Evolutionary conservation across 2,888 invertebrate species (phyloP), one percentile per base, ranked within the genome.

Genomic region (Onchidella celtica): DNA sequence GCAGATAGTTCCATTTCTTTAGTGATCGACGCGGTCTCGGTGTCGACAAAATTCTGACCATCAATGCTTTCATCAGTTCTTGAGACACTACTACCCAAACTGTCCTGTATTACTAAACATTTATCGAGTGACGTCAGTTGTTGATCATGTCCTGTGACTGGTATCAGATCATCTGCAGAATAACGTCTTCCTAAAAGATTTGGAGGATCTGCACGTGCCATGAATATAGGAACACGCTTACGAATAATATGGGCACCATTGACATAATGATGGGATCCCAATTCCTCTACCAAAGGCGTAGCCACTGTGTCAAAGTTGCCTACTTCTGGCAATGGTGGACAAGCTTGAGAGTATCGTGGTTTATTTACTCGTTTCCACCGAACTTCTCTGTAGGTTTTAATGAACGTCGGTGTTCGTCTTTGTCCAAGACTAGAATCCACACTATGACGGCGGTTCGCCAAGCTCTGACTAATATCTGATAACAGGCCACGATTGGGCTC

Each of bases 331-430:
- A 11, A n/a, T 9, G 24, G 4, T 0, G 77, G n/a, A 6, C 14
- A 6, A 6, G 14, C 21, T 1, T 27, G 29, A 21, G 29, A n/a
- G 17, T 57, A 34, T 3, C 27, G 11, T 14, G 74, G 27, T 6
- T 40, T 65, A 32, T 38, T 73, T 4, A 79, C 73, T 1, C 79
- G 34, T 57, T 65, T 73, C 79, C 79, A 79, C 34, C 65, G 34
- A 2, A 66, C 79, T 29, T 79, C 79, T 14, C 73, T 70, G 79
- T 73, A 79, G 4, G 79, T 79, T 29, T 73, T 63, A 9, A 73
- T 40, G 57, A 79, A 79, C 0, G 79, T 79, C 9, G 79, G 79
- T 1, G 11, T 40, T 9, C 79, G 79, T n/a, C 17, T 24, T 0
- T 36, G 66, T 11, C 36, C 73, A 47, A 73, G 65, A 27, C 57